Conservation (phyloP, 92 coral and sea anemone species). For the Phenganax subtilis region DNA sequence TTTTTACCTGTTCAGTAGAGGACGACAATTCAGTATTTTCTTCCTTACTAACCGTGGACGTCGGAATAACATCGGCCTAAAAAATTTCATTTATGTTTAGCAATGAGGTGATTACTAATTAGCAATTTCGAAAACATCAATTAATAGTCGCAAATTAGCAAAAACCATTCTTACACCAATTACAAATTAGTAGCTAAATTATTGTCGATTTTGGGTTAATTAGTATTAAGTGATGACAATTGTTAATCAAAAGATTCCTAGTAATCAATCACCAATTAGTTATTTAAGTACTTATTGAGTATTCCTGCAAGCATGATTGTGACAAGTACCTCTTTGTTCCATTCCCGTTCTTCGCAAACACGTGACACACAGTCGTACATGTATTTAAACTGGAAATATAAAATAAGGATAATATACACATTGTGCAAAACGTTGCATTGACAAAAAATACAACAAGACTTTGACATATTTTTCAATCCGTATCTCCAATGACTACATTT, state of each 20-base stretch:
- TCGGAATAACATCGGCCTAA: conserved; percentile 3
- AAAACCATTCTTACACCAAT: background rate
- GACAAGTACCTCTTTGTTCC: conserved; percentile 65
- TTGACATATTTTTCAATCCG: background rate
- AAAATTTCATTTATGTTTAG: background rate
- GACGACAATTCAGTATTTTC: conserved; percentile 9
- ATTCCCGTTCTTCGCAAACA: conserved; percentile 69
- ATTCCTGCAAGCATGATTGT: too few species aligned
- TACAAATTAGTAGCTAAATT: background rate
- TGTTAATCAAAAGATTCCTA: background rate
- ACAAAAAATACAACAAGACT: conserved; percentile 1
- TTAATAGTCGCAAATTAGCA: too few species aligned
- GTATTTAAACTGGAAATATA: conserved; percentile 60
- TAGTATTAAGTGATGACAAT: background rate
- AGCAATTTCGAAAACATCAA: too few species aligned
- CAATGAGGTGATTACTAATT: too few species aligned
- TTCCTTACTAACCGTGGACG: background rate
- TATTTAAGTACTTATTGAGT: background rate
- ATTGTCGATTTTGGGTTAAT: background rate
- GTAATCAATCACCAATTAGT: background rate
- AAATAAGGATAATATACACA: too few species aligned
- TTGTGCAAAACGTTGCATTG: too few species aligned
- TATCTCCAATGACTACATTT: too few species aligned
- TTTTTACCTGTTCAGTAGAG: conserved; percentile 9
- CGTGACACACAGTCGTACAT: conserved; percentile 79